Conservation (phyloP, 2,797 vertebrate genomes). For the Eulemur mongoz region DNA sequence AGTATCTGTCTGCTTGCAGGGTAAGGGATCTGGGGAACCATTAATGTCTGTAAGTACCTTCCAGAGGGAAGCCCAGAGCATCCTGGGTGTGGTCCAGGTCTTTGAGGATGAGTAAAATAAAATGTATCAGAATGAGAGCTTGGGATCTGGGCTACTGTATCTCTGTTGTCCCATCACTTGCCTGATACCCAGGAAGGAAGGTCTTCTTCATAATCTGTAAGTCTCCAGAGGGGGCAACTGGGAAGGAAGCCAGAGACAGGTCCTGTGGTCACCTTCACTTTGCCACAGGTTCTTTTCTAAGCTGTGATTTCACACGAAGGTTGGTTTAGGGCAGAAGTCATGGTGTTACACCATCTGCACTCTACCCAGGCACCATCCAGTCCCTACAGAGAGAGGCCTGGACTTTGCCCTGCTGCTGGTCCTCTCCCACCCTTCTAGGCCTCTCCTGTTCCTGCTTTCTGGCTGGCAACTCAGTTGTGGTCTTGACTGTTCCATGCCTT, state of each 20-base stretch:
- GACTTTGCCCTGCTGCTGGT: not conserved
- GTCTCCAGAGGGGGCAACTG: not conserved
- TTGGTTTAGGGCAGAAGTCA: not conserved
- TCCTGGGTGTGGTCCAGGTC: not conserved
- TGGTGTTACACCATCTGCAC: not conserved
- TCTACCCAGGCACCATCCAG: not conserved
- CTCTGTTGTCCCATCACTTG: not conserved
- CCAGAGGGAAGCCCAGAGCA: not conserved
- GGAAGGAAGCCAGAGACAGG: not conserved
- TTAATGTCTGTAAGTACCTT: not conserved
- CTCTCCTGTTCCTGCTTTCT: not conserved
- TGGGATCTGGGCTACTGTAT: not conserved
- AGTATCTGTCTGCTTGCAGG: not conserved
- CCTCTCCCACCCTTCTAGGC: not conserved
- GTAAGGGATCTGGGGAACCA: not conserved
- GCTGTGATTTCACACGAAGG: not conserved
- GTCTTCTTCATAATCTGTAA: not conserved
- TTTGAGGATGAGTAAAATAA: not conserved
- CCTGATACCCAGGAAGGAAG: not conserved
- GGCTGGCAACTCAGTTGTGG: not conserved
- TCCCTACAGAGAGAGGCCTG: not conserved
- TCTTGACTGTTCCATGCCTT: not conserved
- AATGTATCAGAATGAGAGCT: not conserved
- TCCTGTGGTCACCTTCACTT: not conserved
- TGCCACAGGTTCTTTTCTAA: not conserved